Percentiles rank a stretch among this genome's conserved stretches.
Conservation (phyloP, 2,797 vertebrate genomes). For the Sylvia borin region DNA sequence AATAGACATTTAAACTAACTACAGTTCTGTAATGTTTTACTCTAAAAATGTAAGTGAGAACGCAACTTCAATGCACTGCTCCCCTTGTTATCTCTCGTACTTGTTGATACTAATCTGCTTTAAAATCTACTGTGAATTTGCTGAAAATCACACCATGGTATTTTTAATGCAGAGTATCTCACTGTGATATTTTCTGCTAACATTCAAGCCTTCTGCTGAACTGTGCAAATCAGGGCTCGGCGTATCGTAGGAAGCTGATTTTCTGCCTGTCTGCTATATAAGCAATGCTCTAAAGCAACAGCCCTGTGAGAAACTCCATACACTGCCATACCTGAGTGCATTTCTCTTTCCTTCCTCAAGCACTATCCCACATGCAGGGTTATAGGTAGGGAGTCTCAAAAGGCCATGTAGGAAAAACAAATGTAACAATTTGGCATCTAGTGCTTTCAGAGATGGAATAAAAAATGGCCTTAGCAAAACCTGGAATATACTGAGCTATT, state of each 20-base stretch:
- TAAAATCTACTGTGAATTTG: background rate
- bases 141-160: background rate
- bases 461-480: background rate
- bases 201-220: background rate
- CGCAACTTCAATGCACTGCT: background rate
- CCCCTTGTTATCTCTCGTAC: background rate
- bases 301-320: background rate
- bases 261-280: background rate
- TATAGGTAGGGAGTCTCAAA: background rate
- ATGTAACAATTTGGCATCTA: background rate
- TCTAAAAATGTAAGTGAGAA: background rate
- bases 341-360: background rate
- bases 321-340: rapidly evolving
- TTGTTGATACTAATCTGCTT: background rate
- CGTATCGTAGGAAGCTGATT: background rate
- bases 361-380: background rate
- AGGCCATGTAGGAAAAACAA: background rate
- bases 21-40: background rate
- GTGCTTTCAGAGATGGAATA: background rate
- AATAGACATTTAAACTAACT: background rate
- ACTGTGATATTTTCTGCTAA: background rate
- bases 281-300: background rate
- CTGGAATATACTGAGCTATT: background rate
- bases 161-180: background rate
- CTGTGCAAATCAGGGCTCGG: background rate